These are phyloP conservation scores for Apteryx mantelli DNA, from an alignment of 2,113 vertebrate species.

Conservation along the genomic window DNA sequence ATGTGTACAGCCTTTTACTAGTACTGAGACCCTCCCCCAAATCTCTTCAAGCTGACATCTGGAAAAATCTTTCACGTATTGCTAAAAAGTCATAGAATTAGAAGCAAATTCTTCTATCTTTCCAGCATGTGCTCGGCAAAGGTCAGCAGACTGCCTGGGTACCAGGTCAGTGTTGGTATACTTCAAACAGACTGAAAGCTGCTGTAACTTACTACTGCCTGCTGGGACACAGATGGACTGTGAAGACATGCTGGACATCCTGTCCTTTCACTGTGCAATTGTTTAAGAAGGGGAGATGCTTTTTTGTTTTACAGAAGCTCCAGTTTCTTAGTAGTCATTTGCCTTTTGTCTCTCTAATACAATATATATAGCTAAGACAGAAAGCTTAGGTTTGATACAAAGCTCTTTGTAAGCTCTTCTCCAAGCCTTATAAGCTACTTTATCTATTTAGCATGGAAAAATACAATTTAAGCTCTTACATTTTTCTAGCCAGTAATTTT, in stretches of 20 bases:
- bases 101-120: not conserved
- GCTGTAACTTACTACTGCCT: not conserved
- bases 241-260: not conserved
- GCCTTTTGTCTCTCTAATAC: not conserved
- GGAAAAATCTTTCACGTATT: not conserved
- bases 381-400: not conserved
- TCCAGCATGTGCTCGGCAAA: not conserved
- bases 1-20: not conserved
- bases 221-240: not conserved
- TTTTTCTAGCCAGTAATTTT: not conserved
- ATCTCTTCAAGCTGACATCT: not conserved
- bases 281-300: not conserved
- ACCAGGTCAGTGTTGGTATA: not conserved
- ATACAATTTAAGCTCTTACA: not conserved
- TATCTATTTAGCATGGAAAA: not conserved
- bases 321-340: not conserved
- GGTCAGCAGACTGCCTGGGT: not conserved
- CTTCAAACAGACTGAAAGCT: not conserved
- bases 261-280: not conserved
- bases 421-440: not conserved
- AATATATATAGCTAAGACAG: not conserved
- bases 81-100: not conserved
- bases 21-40: rapidly evolving
- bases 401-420: not conserved
- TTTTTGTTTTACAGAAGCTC: not conserved